Evolutionary conservation across 2,888 invertebrate genomes (phyloP), one percentile per base, ranked within the genome.

Genomic region (Schrankia costaestrigalis): DNA sequence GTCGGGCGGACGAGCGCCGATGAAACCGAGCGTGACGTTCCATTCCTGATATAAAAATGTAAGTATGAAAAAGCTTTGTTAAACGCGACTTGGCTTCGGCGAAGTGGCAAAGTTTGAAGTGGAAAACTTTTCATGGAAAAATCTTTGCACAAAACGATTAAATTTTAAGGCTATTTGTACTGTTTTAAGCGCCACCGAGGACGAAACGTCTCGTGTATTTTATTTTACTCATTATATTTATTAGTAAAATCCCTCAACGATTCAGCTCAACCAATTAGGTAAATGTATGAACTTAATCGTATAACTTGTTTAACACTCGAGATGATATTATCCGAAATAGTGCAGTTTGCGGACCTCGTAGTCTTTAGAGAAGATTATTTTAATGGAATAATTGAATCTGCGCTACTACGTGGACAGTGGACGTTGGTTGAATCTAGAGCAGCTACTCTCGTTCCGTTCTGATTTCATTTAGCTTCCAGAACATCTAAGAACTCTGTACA

Each of bases 41-140:
- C 81, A 80, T 82, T 83, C 76, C 75, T 74, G 82, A 84, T 82
- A 83, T 84, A 86, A 87, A 86, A 86, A 83, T 81, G 79, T 78
- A 78, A 79, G 78, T 81, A 86, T 84, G 80, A 85, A 86, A 85
- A 82, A 83, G 80, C 85, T 86, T 86, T 86, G 86, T 85, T 84
- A 81, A 86, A 80, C 82, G 83, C 80, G 80, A 73, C 79, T 79
- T 72, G 77, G 79, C 81, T 81, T 78, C 79, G 76, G 71, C 74
- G 79, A 82, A 86, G 85, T 85, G 84, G 82, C 78, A 78, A 87
- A 87, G 80, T 87, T 86, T 81, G 72, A 84, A 87, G 86, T 87
- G 83, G 85, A 84, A 86, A 87, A 87, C 80, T 85, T 87, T 84
- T 77, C 75, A 82, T 77, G 81, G 78, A 74, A 80, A 82, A 84